Base-by-base conservation (phyloP, 30 jellyfish, hydroid and myxozoan genomes). In the Catostylus mosaicus region DNA sequence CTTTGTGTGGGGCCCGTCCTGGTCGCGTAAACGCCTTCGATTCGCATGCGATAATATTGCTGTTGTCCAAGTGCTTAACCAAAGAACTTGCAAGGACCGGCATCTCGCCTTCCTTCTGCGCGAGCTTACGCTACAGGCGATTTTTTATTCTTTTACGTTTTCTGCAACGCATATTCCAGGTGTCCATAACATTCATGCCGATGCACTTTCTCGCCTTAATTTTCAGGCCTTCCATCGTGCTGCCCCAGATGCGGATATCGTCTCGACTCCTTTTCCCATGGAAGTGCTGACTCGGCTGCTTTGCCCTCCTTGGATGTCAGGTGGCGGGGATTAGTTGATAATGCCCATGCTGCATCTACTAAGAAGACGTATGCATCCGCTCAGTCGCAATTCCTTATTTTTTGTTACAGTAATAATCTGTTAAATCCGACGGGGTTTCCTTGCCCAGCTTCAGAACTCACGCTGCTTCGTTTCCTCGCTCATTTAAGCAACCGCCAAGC, bases 141-240 rank as follows among this genome's bases (percentile, higher is more conserved):
- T 56, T 59, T 14, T 18, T 51, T 18, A 56, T 35, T 40, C 52
- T 8, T 77, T 77, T 24, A 19, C 45, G 20, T 77, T 54, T 45
- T 31, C 62, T 3, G 78, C 88, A 46, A 26, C 19, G 11, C 88
- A 77, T 57, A 18, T 77, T 57, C 88, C 77, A 23, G 88, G 88
- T 33, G 7, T n/a, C 9, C 71, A 31, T 38, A 77, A 77, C 37
- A 51, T 8, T 9, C 52, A 40, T 31, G 88, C 77, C 32, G 88
- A 77, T 59, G 47, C 88, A 30, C 59, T 77, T 19, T 77, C 88
- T 54, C 88, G 88, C 32, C 56, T 60, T 52, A 34, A 34, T 34
- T 34, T 54, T 33, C 65, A 35, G 54, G 33, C 36, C 20, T 74
- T 74, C 61, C 33, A n/a, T 10, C 54, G 32, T 22, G 71, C 30